Conservation (phyloP, 2,113 vertebrate species). For the Ictidomys tridecemlineatus region DNA sequence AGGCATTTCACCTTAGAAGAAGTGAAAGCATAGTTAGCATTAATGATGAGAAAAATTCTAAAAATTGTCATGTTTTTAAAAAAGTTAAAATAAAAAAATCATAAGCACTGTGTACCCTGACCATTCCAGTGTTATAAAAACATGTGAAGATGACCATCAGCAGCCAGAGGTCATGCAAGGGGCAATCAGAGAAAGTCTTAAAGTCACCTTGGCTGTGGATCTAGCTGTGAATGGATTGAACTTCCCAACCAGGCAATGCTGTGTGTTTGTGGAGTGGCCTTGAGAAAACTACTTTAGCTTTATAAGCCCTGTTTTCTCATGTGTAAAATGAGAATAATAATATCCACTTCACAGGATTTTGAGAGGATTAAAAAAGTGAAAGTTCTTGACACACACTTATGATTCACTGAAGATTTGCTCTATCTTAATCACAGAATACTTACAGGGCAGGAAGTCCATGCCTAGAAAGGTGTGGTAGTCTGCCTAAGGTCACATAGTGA, state of each 20-base stretch:
- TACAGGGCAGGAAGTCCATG: not conserved
- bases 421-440: constrained; percentile 23
- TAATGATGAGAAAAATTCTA: not conserved
- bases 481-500: not conserved
- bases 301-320: constrained; percentile 35
- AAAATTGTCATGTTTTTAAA: not conserved
- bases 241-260: not conserved
- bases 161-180: not conserved
- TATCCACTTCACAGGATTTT: constrained; percentile 40
- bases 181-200: too few species aligned
- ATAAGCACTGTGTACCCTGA: not conserved
- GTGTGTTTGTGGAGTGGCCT: not conserved
- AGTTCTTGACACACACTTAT: not conserved
- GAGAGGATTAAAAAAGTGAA: constrained; percentile 55
- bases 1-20: not conserved
- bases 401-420: constrained; percentile 23
- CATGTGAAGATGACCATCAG: not conserved
- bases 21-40: not conserved
- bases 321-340: constrained; percentile 62
- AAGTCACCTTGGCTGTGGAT: not conserved
- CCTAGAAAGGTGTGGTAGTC: not conserved
- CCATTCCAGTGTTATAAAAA: not conserved
- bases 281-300: constrained; percentile 39
- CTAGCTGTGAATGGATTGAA: not conserved
- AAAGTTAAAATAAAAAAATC: not conserved